Conservation (phyloP, 2,888 invertebrate genomes). For the Timandra comae region DNA sequence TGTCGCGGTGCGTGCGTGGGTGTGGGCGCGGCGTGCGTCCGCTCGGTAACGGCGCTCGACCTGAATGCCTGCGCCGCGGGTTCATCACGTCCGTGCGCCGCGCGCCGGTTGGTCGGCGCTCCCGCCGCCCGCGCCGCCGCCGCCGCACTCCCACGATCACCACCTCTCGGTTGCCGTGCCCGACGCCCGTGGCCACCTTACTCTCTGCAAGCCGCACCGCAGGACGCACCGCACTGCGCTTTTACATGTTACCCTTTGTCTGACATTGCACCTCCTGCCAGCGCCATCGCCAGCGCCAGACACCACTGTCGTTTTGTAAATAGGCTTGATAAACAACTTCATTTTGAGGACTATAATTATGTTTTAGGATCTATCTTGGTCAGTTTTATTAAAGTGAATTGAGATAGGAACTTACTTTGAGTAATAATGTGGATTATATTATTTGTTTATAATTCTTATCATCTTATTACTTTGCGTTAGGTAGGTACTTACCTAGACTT, state of each 20-base stretch:
- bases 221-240: constrained; percentile 8
- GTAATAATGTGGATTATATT: no score
- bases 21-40: constrained; percentile 38
- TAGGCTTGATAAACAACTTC: neutral
- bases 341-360: neutral
- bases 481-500: no score
- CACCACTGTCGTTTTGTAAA: no score
- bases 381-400: no score
- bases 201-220: no score
- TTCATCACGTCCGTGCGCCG: constrained; percentile 28
- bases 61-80: constrained; percentile 56
- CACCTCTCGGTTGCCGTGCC: no score
- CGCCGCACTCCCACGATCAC: constrained; percentile 8
- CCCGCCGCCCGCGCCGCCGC: constrained; percentile 24
- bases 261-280: constrained; percentile 12
- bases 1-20: constrained; percentile 4
- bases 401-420: no score
- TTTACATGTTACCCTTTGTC: constrained; percentile 14
- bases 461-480: no score
- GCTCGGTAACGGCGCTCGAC: constrained; percentile 48
- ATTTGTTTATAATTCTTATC: no score
- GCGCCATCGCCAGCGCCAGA: neutral
- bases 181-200: no score
- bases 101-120: constrained; percentile 24
- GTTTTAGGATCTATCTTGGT: neutral